Conservation (phyloP, 2,797 vertebrate genomes). For the Xyrichtys novacula region DNA sequence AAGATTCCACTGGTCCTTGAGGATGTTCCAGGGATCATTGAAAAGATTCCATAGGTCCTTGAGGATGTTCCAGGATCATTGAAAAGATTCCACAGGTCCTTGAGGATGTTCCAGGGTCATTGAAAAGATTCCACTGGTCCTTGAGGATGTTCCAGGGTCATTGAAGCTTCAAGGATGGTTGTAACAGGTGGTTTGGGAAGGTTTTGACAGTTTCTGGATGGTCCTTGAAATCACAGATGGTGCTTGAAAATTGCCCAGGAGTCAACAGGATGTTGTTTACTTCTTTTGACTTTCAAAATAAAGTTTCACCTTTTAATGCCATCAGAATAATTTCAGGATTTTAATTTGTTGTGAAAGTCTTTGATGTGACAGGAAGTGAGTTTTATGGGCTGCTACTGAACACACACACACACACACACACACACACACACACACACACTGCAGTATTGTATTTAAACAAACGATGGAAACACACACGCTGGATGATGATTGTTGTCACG, state of each 20-base stretch:
- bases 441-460: constrained; percentile 9
- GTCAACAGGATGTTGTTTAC: neutral
- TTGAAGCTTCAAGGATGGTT: neutral
- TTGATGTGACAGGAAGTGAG: constrained; percentile 1
- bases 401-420: constrained; percentile 4
- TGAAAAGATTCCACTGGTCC: neutral
- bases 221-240: neutral
- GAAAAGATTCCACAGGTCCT: neutral
- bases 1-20: neutral
- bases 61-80: neutral
- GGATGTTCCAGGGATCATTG: neutral
- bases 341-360: neutral
- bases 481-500: constrained; percentile 52
- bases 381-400: constrained; percentile 4
- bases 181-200: neutral
- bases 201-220: neutral
- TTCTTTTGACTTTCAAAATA: neutral
- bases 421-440: neutral
- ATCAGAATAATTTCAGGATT: neutral
- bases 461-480: neutral
- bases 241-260: neutral
- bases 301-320: neutral
- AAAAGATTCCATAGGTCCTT: neutral
- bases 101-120: neutral
- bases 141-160: neutral